Percentiles rank a stretch among this genome's conserved stretches.
Evolutionary conservation across 2,888 invertebrate species (phyloP).

Genomic region (Mythimna lalbum): DNA sequence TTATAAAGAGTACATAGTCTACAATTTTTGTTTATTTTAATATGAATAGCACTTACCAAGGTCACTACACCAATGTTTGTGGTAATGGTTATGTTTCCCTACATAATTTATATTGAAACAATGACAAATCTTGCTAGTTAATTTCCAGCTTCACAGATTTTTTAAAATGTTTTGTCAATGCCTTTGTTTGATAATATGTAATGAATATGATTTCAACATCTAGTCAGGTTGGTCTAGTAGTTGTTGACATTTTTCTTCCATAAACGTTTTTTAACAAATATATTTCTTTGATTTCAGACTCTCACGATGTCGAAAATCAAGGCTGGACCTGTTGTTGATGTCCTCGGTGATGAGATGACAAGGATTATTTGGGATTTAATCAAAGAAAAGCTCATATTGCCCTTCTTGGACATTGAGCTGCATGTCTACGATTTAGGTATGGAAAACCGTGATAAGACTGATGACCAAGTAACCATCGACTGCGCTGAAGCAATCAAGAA

Average conservation of each 20-base stretch:
- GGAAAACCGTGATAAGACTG: constrained; percentile 97
- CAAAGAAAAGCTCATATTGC: constrained; percentile 98
- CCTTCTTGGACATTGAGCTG: constrained; percentile 98
- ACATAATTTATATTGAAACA: constrained; percentile 22
- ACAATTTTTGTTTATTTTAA: constrained; percentile 43
- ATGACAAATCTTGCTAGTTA: constrained; percentile 15
- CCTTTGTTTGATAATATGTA: background rate
- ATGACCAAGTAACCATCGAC: constrained; percentile 98
- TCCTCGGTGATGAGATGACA: constrained; percentile 99
- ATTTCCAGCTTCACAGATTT: constrained; percentile 4
- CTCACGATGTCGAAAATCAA: constrained; percentile 90
- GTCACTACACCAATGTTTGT: constrained; percentile 22
- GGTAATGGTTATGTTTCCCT: constrained; percentile 38
- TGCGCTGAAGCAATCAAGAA: constrained; percentile 99
- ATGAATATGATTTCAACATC: constrained; percentile 1
- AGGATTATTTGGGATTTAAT: constrained; percentile 99
- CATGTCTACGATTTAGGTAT: constrained; percentile 98
- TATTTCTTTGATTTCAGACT: constrained; percentile 51
- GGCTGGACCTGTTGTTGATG: constrained; percentile 97
- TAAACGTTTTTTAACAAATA: constrained; percentile 8
- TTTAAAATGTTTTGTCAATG: background rate
- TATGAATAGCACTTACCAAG: constrained; percentile 41
- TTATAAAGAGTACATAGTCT: constrained; percentile 32
- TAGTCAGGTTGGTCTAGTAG: background rate
- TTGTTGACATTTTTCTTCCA: background rate